These are phyloP conservation scores for Boulengeromyrus knoepffleri DNA, from an alignment of 2,113 vertebrate species.

Conservation along the genomic window DNA sequence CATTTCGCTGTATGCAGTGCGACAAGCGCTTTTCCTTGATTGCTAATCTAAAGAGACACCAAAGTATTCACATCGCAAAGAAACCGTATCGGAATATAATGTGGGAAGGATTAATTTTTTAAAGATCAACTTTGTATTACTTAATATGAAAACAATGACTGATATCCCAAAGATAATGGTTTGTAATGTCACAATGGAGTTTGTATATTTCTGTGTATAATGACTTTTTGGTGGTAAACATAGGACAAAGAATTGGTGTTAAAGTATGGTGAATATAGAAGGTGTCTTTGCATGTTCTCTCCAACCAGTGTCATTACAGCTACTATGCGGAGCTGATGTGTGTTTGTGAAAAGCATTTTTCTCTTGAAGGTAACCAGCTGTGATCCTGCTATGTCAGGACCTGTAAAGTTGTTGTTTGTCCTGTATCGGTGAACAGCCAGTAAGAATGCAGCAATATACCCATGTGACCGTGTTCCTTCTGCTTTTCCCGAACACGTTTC, in stretches of 20 bases:
- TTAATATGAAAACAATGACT: background rate
- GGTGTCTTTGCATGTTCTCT: background rate
- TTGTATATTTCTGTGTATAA: background rate
- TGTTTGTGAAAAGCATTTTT: background rate
- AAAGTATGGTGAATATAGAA: background rate
- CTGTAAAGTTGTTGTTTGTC: background rate
- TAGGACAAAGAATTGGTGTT: background rate
- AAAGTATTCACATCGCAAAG: constrained; percentile 13
- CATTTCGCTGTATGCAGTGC: constrained; percentile 56
- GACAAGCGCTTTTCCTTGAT: constrained; percentile 26
- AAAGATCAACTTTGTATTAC: background rate
- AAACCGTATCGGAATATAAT: background rate
- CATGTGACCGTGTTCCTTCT: background rate
- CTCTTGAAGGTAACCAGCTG: background rate
- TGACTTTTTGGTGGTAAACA: background rate
- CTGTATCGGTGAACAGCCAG: background rate
- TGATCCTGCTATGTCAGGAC: background rate
- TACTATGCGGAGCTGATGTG: background rate
- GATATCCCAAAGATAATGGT: background rate
- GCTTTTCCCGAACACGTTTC: background rate
- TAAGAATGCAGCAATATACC: background rate
- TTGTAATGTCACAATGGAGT: background rate
- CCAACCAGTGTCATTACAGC: background rate
- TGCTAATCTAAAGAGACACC: constrained; percentile 15
- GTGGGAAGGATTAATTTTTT: constrained; percentile 5